phyloP scores from a whole-genome alignment of 2,888 invertebrate species.

The Drosophila vallismaia region DNA sequence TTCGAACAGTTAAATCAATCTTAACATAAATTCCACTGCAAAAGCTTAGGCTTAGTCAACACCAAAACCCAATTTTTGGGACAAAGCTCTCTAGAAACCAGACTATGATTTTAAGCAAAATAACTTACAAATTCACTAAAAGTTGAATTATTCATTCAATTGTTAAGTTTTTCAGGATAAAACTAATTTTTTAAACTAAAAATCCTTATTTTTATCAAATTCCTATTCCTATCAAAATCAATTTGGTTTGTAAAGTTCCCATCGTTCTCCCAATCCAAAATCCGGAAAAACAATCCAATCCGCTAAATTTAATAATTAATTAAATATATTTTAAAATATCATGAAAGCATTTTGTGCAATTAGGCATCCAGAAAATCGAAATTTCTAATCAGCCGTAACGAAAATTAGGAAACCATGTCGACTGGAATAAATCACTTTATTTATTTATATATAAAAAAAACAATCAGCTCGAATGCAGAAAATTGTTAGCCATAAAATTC shows the following conservation, averaged over 20 bases:
- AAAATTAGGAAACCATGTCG: not conserved
- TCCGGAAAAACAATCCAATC: too few relatives aligned
- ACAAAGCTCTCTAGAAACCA: constrained; percentile 24
- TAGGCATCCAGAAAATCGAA: not conserved
- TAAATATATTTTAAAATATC: not conserved
- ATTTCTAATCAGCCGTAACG: not conserved
- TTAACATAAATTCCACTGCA: not conserved
- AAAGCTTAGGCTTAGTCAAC: not conserved
- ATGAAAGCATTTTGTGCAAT: not conserved
- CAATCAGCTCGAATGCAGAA: constrained; percentile 1
- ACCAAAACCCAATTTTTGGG: constrained; percentile 5
- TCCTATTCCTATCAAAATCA: too few relatives aligned
- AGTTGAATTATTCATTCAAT: not conserved
- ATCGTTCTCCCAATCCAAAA: too few relatives aligned
- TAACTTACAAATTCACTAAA: not conserved
- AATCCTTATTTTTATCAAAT: too few relatives aligned
- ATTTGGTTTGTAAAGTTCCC: too few relatives aligned
- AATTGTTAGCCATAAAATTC: not conserved
- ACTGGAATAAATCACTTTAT: not conserved
- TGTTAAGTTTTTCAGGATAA: too few relatives aligned
- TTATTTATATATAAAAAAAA: too few relatives aligned
- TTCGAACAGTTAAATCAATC: not conserved
- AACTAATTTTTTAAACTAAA: too few relatives aligned
- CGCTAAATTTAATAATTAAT: not conserved
- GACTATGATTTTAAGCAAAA: not conserved